These are phyloP conservation scores for Cydia amplana DNA, from an alignment of 1,140 invertebrate species.

Conservation along the genomic window DNA sequence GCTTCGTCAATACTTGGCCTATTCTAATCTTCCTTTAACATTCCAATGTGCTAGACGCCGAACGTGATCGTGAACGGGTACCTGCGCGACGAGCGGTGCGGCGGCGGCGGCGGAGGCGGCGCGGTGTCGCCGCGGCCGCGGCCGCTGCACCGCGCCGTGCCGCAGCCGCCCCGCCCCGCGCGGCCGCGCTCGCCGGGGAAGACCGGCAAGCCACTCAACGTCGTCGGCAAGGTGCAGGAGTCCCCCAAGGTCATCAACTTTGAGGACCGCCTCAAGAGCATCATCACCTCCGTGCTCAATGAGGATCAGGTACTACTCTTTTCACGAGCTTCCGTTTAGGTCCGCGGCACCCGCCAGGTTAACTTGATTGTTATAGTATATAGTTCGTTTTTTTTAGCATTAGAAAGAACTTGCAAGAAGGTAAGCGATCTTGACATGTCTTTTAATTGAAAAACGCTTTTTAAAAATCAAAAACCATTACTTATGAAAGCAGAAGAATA, in stretches of 20 bases:
- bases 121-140: constrained; percentile 30
- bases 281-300: constrained; percentile 94
- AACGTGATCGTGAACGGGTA: constrained; percentile 76
- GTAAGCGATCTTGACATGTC: too few species aligned
- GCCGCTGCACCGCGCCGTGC: constrained; percentile 39
- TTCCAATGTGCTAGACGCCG: constrained; percentile 47
- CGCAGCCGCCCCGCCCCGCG: constrained; percentile 55
- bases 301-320: constrained; percentile 83
- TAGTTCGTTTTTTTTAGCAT: too few species aligned
- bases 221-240: constrained; percentile 82
- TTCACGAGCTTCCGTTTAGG: neutral
- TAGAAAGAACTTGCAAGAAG: too few species aligned
- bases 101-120: constrained; percentile 34
- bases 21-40: neutral
- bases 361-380: too few species aligned
- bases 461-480: too few species aligned
- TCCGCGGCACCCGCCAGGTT: too few species aligned
- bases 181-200: constrained; percentile 68
- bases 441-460: too few species aligned
- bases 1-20: too few species aligned
- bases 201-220: constrained; percentile 71
- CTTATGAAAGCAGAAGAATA: too few species aligned
- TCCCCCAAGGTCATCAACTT: constrained; percentile 92
- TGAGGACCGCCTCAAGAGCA: constrained; percentile 94
- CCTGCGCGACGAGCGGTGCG: constrained; percentile 51